phyloP scores from a whole-genome alignment of 1,140 invertebrate species.

The Periplaneta americana region DNA sequence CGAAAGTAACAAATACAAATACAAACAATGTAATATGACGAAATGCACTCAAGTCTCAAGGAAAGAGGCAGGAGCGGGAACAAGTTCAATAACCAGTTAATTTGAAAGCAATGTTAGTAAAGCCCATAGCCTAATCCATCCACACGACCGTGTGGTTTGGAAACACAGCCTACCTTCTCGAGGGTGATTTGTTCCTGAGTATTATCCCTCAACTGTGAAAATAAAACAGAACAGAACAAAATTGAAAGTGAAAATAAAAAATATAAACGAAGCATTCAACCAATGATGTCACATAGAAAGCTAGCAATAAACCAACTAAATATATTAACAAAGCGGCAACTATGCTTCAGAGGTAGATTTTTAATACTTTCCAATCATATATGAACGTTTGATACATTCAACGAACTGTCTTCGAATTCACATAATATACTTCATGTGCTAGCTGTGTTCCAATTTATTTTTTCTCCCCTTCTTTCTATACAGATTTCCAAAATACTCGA shows the following conservation, averaged over 20 bases:
- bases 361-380: no score
- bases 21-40: no score
- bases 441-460: no score
- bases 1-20: no score
- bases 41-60: not conserved
- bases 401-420: no score
- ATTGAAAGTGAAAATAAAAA: not conserved
- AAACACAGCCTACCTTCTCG: conserved; percentile 8
- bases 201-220: conserved; percentile 10
- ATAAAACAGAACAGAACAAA: not conserved
- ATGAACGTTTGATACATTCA: no score
- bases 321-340: not conserved
- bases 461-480: no score
- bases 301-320: not conserved
- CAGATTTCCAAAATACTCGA: no score
- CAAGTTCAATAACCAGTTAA: not conserved
- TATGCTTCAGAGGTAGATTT: not conserved
- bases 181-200: conserved; percentile 12
- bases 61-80: not conserved
- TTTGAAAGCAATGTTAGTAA: not conserved
- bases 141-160: not conserved
- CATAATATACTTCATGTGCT: no score
- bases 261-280: not conserved
- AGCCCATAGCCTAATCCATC: not conserved
- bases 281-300: not conserved